These are phyloP conservation scores for Ganaspis sp. DNA, from an alignment of 1,140 invertebrate species.

Conservation along the genomic window DNA sequence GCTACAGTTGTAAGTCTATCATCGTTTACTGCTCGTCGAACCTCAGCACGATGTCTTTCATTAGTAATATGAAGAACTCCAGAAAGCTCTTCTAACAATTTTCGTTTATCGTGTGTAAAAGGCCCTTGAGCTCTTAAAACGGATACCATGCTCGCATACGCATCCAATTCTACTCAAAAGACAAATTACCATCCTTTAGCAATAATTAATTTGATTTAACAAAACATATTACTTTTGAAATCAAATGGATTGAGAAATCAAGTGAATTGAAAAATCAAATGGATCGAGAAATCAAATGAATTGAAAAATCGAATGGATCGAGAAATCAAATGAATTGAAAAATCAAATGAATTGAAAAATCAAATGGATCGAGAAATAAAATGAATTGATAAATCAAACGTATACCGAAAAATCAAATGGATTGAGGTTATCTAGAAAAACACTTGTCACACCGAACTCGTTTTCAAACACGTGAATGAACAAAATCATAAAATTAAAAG, in stretches of 20 bases:
- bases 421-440: too few relatives aligned
- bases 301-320: too few relatives aligned
- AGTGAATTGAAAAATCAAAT: too few relatives aligned
- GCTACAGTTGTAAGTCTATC: slow-evolving; percentile 92
- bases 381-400: too few relatives aligned
- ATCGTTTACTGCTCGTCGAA: slow-evolving; percentile 92
- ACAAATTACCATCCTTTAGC: not conserved
- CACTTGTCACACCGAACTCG: too few relatives aligned
- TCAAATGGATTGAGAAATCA: not conserved
- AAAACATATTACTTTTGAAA: not conserved
- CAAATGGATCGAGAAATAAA: too few relatives aligned
- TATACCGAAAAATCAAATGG: too few relatives aligned
- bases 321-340: too few relatives aligned
- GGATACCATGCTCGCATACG: slow-evolving; percentile 91
- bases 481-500: too few relatives aligned
- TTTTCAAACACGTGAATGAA: too few relatives aligned
- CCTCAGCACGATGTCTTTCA: slow-evolving; percentile 93
- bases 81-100: slow-evolving; percentile 88
- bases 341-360: too few relatives aligned
- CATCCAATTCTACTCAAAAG: slow-evolving; percentile 86
- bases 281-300: too few relatives aligned
- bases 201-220: slow-evolving; percentile 7
- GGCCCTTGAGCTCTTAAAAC: slow-evolving; percentile 94
- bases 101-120: slow-evolving; percentile 89
- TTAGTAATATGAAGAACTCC: slow-evolving; percentile 89